Evolutionary conservation across 2,888 invertebrate genomes (phyloP).

Genomic region (Phaedon cochleariae): DNA sequence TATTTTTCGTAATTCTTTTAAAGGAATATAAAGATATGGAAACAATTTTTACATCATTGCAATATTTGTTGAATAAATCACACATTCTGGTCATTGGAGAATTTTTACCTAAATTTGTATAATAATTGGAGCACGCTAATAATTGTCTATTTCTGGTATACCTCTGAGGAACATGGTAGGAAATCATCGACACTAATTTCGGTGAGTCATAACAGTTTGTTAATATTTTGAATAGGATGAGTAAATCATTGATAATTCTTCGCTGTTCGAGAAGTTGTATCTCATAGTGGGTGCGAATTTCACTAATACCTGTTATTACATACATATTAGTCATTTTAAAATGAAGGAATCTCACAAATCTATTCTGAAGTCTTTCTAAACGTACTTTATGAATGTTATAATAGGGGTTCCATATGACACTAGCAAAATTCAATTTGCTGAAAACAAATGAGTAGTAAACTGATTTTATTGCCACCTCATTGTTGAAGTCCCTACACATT

Average conservation of each 20-base stretch:
- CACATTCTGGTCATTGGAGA: neutral
- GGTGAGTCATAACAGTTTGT: conserved; percentile 6
- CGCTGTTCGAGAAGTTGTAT: neutral
- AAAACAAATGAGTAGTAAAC: neutral
- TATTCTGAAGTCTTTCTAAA: neutral
- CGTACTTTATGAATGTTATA: neutral
- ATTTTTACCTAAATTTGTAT: neutral
- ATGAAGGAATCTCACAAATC: neutral
- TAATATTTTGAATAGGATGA: neutral
- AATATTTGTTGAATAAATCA: neutral
- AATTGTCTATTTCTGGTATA: neutral
- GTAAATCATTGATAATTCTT: neutral
- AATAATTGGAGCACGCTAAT: neutral
- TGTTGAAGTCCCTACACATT: neutral
- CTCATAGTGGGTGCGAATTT: neutral
- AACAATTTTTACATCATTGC: neutral
- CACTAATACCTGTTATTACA: neutral
- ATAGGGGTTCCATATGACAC: neutral
- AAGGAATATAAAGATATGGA: neutral
- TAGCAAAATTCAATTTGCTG: neutral
- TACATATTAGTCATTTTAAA: neutral
- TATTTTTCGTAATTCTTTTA: neutral
- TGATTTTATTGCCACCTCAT: neutral
- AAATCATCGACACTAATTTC: neutral
- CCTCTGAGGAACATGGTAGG: neutral